These are phyloP conservation scores for Pycnomerus fuliginosus DNA, from an alignment of 2,888 invertebrate species.

Conservation along the genomic window DNA sequence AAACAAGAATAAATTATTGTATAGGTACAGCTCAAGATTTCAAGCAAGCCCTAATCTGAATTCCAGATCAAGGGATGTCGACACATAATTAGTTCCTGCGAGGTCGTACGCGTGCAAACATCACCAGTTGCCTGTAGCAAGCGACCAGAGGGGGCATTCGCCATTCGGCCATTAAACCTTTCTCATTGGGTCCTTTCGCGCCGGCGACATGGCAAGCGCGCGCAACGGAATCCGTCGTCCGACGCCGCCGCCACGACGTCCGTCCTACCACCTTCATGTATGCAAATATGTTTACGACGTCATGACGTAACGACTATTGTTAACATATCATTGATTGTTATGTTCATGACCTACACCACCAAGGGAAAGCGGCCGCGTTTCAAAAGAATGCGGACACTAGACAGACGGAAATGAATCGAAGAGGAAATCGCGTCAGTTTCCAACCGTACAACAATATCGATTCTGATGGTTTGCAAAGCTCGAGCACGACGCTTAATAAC, in stretches of 20 bases:
- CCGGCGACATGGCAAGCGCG: conserved; percentile 32
- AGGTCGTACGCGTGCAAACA: conserved; percentile 23
- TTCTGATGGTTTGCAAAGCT: too few relatives aligned
- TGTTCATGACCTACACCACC: conserved; percentile 52
- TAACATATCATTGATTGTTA: conserved; percentile 54
- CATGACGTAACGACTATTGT: conserved; percentile 52
- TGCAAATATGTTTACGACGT: conserved; percentile 52
- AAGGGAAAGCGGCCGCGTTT: conserved; percentile 49
- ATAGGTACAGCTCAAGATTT: too few relatives aligned
- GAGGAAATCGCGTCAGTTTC: conserved; percentile 22
- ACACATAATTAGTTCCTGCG: conserved; percentile 23
- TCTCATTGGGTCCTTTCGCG: conserved; percentile 43
- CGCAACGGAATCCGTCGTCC: conserved; percentile 11
- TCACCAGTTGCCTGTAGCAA: conserved; percentile 34
- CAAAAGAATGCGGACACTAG: conserved; percentile 36
- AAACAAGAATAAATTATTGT: too few relatives aligned
- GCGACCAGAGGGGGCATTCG: conserved; percentile 35
- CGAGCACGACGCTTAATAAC: too few relatives aligned
- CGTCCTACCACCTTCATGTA: conserved; percentile 38
- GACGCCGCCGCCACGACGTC: conserved; percentile 12
- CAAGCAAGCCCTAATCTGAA: too few relatives aligned
- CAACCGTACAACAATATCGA: conserved; percentile 1
- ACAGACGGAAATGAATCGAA: conserved; percentile 26
- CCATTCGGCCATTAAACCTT: conserved; percentile 47
- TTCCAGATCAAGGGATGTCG: too few relatives aligned